Evolutionary conservation across 2,888 invertebrate genomes (phyloP).

Genomic region (Apoda limacodes): DNA sequence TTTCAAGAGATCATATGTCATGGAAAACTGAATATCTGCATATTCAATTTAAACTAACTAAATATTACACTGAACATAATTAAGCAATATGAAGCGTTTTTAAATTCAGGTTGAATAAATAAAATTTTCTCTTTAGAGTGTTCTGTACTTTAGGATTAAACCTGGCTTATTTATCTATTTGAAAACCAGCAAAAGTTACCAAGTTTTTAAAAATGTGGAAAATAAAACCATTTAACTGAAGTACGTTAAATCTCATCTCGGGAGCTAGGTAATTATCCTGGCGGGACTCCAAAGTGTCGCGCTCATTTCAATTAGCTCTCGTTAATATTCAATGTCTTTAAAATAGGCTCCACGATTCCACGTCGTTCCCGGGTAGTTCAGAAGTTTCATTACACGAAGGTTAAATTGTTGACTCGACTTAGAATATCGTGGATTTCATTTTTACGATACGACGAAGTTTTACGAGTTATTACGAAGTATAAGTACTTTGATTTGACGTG

Average conservation of each 20-base stretch:
- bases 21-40: too few species aligned
- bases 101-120: too few species aligned
- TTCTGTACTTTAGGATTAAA: too few species aligned
- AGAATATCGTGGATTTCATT: conserved; percentile 44
- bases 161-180: too few species aligned
- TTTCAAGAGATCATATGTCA: too few species aligned
- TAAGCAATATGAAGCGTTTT: too few species aligned
- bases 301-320: conserved; percentile 69
- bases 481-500: too few species aligned
- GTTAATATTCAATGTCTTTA: conserved; percentile 70
- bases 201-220: not conserved
- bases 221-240: conserved; percentile 43
- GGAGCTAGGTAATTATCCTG: conserved; percentile 67
- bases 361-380: conserved; percentile 46
- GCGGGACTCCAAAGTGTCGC: conserved; percentile 68
- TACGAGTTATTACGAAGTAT: conserved; percentile 44
- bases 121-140: too few species aligned
- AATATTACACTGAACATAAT: too few species aligned
- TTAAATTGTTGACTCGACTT: conserved; percentile 61
- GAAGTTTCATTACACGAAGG: conserved; percentile 57
- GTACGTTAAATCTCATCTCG: conserved; percentile 65
- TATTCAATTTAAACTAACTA: too few species aligned
- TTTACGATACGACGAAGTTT: conserved; percentile 46
- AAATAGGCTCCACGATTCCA: conserved; percentile 62
- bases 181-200: too few species aligned